phyloP scores from a whole-genome alignment of 2,888 invertebrate species.

The Euplagia quadripunctaria region DNA sequence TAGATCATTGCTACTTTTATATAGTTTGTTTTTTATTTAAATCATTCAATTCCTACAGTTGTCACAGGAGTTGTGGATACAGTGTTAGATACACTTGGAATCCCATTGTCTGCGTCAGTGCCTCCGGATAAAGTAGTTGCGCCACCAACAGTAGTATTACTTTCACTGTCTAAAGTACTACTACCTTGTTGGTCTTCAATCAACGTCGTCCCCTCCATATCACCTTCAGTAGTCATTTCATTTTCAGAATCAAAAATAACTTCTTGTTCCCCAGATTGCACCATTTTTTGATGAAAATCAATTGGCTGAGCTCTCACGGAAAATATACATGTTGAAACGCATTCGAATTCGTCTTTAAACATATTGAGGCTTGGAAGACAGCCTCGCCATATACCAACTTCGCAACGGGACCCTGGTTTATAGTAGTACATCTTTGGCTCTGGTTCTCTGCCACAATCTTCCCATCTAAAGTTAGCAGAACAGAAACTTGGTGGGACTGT shows the following conservation, averaged over 20 bases:
- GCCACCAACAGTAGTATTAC: not conserved
- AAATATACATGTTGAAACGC: constrained; percentile 75
- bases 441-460: constrained; percentile 74
- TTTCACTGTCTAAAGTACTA: not conserved
- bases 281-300: constrained; percentile 61
- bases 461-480: constrained; percentile 69
- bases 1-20: not conserved
- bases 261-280: not conserved
- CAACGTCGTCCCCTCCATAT: not conserved
- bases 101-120: not conserved
- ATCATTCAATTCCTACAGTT: no score
- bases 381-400: constrained; percentile 78
- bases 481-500: constrained; percentile 72
- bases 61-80: no score
- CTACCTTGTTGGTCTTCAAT: not conserved
- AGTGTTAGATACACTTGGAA: no score
- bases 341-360: constrained; percentile 78
- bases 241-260: not conserved
- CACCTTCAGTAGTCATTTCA: not conserved
- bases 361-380: constrained; percentile 78
- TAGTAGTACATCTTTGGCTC: constrained; percentile 76
- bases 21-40: not conserved
- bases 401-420: constrained; percentile 78
- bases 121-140: not conserved
- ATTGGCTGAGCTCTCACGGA: constrained; percentile 53